Evolutionary conservation across 37 sponge, comb jelly and placozoan genomes (phyloP).

Genomic region (Chondrosia reniformis): DNA sequence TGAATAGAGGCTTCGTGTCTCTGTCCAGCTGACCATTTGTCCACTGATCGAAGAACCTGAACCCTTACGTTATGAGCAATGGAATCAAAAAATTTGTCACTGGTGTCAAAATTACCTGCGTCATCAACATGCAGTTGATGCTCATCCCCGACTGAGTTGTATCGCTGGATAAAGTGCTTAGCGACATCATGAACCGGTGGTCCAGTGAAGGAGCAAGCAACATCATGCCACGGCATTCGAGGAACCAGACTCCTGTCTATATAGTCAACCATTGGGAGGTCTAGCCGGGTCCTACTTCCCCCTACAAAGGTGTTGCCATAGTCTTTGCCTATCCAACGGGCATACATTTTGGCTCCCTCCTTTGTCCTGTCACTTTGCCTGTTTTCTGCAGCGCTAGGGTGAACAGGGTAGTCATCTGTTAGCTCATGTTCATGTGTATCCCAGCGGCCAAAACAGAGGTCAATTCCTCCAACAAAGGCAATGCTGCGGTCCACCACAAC

Average conservation of each 20-base stretch:
- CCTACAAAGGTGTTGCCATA: conserved; percentile 28
- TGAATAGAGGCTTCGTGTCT: conserved; percentile 37
- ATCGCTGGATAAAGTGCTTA: conserved; percentile 25
- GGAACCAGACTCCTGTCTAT: not conserved
- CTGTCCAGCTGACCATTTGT: conserved; percentile 42
- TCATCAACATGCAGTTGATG: not conserved
- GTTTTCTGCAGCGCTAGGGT: conserved; percentile 15
- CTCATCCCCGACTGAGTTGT: conserved; percentile 12
- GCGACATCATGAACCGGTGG: not conserved
- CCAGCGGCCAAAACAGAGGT: conserved; percentile 44
- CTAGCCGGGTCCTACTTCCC: conserved; percentile 13
- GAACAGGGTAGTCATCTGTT: conserved; percentile 26
- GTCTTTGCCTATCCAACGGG: conserved; percentile 31
- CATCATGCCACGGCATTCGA: conserved; percentile 31
- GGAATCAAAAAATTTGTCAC: conserved; percentile 24
- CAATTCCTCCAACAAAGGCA: conserved; percentile 44
- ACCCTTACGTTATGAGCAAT: conserved; percentile 30
- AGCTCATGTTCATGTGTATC: conserved; percentile 29
- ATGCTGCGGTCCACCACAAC: conserved; percentile 28
- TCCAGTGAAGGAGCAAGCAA: conserved; percentile 16
- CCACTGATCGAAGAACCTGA: conserved; percentile 47
- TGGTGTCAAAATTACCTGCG: not conserved
- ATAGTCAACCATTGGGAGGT: conserved; percentile 13
- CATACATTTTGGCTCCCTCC: not conserved
- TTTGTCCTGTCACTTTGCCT: not conserved